A percentile compares a stretch with the other conserved stretches of the same genome.
Evolutionary conservation across 2,113 vertebrate species (phyloP).

Genomic region (Coturnix japonica): DNA sequence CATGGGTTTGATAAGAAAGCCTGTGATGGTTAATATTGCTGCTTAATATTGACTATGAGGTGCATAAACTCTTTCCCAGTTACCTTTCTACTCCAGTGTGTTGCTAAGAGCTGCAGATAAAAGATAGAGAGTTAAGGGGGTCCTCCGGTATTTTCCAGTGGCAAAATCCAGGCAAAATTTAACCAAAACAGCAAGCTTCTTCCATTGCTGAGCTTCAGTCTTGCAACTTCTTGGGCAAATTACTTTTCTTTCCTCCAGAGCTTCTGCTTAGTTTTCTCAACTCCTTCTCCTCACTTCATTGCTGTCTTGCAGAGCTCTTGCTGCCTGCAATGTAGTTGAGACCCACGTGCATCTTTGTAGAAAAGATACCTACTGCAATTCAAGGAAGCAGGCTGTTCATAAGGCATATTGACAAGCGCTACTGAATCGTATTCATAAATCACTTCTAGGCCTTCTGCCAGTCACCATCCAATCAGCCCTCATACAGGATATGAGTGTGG

Average conservation of each 20-base stretch:
- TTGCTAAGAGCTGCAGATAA: background rate
- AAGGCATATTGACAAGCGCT: constrained; percentile 6
- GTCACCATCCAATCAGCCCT: background rate
- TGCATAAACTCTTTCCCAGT: constrained; percentile 46
- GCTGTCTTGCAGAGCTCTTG: background rate
- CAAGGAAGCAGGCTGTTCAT: constrained; percentile 21
- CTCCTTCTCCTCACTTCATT: background rate
- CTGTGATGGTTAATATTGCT: constrained; percentile 51
- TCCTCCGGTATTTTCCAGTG: background rate
- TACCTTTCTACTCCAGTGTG: constrained; percentile 32
- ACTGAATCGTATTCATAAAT: constrained; percentile 1
- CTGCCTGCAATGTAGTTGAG: background rate
- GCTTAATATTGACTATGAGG: constrained; percentile 52
- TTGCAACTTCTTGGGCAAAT: background rate
- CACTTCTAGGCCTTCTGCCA: background rate
- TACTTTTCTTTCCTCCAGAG: background rate
- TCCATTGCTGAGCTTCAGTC: background rate
- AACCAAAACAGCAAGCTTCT: background rate
- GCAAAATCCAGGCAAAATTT: background rate
- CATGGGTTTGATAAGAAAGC: background rate
- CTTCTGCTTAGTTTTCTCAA: background rate
- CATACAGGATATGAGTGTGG: fast-evolving
- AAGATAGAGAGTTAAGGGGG: background rate
- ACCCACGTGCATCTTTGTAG: background rate
- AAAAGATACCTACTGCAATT: background rate